A percentile compares a stretch with the other conserved stretches of the same genome.
phyloP scores from a whole-genome alignment of 2,797 vertebrate genomes.

The Phoxinus dragarum region DNA sequence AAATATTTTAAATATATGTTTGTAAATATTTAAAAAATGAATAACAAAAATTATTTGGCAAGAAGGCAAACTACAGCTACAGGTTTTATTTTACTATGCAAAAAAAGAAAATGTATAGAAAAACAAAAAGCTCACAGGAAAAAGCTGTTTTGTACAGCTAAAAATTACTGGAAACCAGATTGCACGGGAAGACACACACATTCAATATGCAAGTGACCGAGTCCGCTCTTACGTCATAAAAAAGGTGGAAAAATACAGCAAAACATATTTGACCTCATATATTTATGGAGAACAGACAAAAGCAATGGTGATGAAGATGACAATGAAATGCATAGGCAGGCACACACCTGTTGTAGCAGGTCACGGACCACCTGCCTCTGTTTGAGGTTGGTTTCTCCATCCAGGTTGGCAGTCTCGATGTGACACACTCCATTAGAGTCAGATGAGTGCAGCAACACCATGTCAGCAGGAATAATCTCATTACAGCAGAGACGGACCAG shows the following conservation, averaged over 20 bases:
- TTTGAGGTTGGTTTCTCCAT: slow-evolving; percentile 95
- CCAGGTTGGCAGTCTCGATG: slow-evolving; percentile 92
- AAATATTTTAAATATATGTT: not conserved
- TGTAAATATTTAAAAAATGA: not conserved
- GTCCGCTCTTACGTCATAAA: not conserved
- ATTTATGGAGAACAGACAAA: not conserved
- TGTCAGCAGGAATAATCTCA: slow-evolving; percentile 93
- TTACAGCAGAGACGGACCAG: slow-evolving; percentile 91
- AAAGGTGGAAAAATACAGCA: not conserved
- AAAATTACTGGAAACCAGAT: not conserved
- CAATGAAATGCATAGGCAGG: not conserved
- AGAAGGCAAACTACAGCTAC: not conserved
- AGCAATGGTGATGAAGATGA: not conserved
- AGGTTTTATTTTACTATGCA: not conserved
- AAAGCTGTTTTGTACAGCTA: not conserved
- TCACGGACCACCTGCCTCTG: slow-evolving; percentile 90
- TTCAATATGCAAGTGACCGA: not conserved
- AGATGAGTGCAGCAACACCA: slow-evolving; percentile 90
- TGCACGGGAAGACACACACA: not conserved
- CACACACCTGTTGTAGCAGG: slow-evolving; percentile 77
- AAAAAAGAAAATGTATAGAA: not conserved
- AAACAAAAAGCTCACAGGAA: too few relatives aligned
- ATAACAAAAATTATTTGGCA: not conserved
- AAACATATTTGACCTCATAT: not conserved
- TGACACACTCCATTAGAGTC: slow-evolving; percentile 91